These are phyloP conservation scores for Acipenser ruthenus DNA, from an alignment of 2,797 vertebrate genomes.

Conservation along the genomic window DNA sequence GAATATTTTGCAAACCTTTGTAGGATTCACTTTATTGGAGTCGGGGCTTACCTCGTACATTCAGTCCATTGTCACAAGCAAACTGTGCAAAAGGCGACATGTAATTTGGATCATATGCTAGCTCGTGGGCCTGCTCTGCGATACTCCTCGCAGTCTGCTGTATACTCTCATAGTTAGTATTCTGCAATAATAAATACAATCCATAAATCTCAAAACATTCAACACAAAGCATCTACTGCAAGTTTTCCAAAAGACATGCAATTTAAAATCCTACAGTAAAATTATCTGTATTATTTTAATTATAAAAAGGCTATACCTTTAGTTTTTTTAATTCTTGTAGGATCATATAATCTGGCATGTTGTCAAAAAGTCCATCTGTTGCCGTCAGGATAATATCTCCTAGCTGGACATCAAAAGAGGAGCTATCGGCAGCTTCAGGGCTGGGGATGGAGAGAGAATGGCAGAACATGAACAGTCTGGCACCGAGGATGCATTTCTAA, in stretches of 20 bases:
- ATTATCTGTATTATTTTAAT: fast-evolving
- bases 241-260: neutral
- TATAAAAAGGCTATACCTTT: conserved; percentile 56
- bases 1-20: too few species aligned
- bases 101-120: conserved; percentile 97
- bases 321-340: conserved; percentile 93
- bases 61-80: conserved; percentile 93
- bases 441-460: conserved; percentile 46
- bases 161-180: conserved; percentile 92
- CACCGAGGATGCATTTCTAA: too few species aligned
- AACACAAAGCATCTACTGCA: neutral
- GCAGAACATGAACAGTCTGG: too few species aligned
- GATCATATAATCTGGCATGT: conserved; percentile 99
- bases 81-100: conserved; percentile 99
- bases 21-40: too few species aligned
- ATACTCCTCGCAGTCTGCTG: conserved; percentile 92
- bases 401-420: conserved; percentile 90
- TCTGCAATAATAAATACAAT: conserved; percentile 51
- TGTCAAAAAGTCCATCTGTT: conserved; percentile 97
- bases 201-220: neutral
- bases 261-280: neutral
- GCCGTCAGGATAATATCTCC: conserved; percentile 97
- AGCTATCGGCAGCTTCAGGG: conserved; percentile 90
- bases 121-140: conserved; percentile 89
- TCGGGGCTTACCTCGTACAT: conserved; percentile 80